Percentiles rank a stretch among this genome's conserved stretches.
Evolutionary conservation across 1,140 invertebrate genomes (phyloP).

Genomic region (Lysiphlebus fabarum): DNA sequence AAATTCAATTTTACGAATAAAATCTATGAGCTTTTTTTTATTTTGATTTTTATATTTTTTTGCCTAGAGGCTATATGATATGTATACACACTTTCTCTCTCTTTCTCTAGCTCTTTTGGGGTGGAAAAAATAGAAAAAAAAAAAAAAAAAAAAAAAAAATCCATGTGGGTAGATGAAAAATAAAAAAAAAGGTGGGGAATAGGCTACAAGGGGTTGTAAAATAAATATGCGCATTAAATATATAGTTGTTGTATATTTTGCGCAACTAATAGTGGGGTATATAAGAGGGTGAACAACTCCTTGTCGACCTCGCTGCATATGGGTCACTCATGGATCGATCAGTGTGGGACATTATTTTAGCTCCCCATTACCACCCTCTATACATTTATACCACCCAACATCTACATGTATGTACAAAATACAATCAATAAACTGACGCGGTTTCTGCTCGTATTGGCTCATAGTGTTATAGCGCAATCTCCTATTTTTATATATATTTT

Average conservation of each 20-base stretch:
- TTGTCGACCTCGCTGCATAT: slow-evolving; percentile 41
- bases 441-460: slow-evolving; percentile 18
- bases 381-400: neutral
- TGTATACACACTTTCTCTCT: too few relatives aligned
- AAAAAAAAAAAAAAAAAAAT: too few relatives aligned
- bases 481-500: slow-evolving; percentile 5
- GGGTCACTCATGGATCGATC: slow-evolving; percentile 55
- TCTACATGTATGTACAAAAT: slow-evolving; percentile 31
- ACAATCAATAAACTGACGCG: slow-evolving; percentile 51
- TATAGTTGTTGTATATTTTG: neutral
- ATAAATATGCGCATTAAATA: slow-evolving; percentile 12
- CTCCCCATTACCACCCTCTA: slow-evolving; percentile 17
- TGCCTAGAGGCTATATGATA: too few relatives aligned
- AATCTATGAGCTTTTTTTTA: too few relatives aligned
- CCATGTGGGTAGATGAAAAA: too few relatives aligned
- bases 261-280: slow-evolving; percentile 1
- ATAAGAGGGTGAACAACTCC: neutral
- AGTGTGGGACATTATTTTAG: slow-evolving; percentile 26
- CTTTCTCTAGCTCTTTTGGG: too few relatives aligned
- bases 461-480: neutral
- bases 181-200: too few relatives aligned
- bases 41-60: too few relatives aligned
- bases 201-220: neutral
- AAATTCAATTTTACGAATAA: too few relatives aligned
- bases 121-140: too few relatives aligned